Evolutionary conservation across 2,797 vertebrate species (phyloP), one percentile per base, ranked within the genome.

Genomic region (Chrosomus eos): DNA sequence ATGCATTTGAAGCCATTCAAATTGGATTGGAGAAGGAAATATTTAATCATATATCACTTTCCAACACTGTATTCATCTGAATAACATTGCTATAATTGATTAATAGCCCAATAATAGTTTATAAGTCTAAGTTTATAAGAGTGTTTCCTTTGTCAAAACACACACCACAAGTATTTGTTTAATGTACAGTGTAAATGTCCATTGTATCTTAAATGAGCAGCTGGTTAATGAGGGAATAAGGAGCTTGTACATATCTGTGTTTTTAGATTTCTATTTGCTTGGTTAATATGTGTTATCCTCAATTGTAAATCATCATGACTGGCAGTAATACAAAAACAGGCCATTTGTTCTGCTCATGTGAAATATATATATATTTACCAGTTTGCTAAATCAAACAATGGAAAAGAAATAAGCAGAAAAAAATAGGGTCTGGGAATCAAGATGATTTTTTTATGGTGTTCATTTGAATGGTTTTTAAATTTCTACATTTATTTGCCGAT

Each of bases 331-430:
- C 36, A 83, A 76, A 83, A 76, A 16, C 72, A 0, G 1, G 31
- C 16, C 60, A 28, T 64, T 83, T 48, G 11, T 68, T 83, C 45
- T 76, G 31, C 45, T 67, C 51, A n/a, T 68, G 82, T 76, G 82
- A 83, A 83, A 76, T n/a, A 18, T n/a, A 60, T 45, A 66, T 73
- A 38, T 75, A 7, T 8, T 40, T 40, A 75, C 7, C 43, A 53
- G 81, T 74, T 75, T 53, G 10, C 40, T 43, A 66, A 60, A 83
- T 28, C 71, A 83, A 66, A 74, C 53, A 76, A 83, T 67, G 71
- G 81, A 76, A 82, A 83, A 83, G 10, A 38, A 83, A 83, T 66
- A 67, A 83, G n/a, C 14, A 76, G 23, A 67, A 48, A 81, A 82
- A 28, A 67, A 53, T 18, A 10, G 51, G 36, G 7, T 26, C 33